A percentile compares a stretch with the other conserved stretches of the same genome.
Evolutionary conservation across 2,797 vertebrate genomes (phyloP).

Genomic region (Enteromius radiatus): DNA sequence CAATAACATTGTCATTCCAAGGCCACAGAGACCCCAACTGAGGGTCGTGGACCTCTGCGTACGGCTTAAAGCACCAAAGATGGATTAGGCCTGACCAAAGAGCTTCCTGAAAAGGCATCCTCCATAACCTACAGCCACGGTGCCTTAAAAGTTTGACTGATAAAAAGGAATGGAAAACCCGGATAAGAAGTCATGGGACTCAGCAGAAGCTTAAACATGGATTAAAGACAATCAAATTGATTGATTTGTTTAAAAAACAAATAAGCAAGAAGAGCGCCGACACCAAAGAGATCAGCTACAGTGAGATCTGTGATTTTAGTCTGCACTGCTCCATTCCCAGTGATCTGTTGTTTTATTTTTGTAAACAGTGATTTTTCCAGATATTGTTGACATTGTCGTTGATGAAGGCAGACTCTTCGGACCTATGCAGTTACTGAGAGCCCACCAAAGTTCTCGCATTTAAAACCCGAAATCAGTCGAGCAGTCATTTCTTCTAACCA

Average conservation of each 20-base stretch:
- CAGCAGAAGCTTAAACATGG: constrained; percentile 33
- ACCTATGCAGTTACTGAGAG: constrained; percentile 30
- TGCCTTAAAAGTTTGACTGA: constrained; percentile 43
- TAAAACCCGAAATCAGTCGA: constrained; percentile 52
- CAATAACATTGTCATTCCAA: constrained; percentile 53
- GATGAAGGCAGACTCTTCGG: constrained; percentile 43
- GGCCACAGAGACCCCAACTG: constrained; percentile 49
- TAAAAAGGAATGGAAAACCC: constrained; percentile 34
- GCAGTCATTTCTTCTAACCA: constrained; percentile 57
- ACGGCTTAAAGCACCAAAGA: constrained; percentile 47
- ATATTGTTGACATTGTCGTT: constrained; percentile 33
- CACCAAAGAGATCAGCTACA: constrained; percentile 41
- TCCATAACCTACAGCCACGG: constrained; percentile 40
- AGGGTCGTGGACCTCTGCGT: constrained; percentile 10
- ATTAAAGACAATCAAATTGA: constrained; percentile 39
- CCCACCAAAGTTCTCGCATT: constrained; percentile 49
- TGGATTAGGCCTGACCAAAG: constrained; percentile 50
- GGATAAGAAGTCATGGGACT: constrained; percentile 33
- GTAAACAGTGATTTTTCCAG: constrained; percentile 46
- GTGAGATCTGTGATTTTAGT: constrained; percentile 46
- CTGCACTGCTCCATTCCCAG: constrained; percentile 34
- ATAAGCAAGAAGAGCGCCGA: constrained; percentile 31
- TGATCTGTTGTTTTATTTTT: constrained; percentile 39
- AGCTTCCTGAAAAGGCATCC: constrained; percentile 24
- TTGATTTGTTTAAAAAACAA: constrained; percentile 19